Evolutionary conservation across 2,888 invertebrate species (phyloP), one percentile per base, ranked within the genome.

Genomic region (Alviniconcha strummeri): DNA sequence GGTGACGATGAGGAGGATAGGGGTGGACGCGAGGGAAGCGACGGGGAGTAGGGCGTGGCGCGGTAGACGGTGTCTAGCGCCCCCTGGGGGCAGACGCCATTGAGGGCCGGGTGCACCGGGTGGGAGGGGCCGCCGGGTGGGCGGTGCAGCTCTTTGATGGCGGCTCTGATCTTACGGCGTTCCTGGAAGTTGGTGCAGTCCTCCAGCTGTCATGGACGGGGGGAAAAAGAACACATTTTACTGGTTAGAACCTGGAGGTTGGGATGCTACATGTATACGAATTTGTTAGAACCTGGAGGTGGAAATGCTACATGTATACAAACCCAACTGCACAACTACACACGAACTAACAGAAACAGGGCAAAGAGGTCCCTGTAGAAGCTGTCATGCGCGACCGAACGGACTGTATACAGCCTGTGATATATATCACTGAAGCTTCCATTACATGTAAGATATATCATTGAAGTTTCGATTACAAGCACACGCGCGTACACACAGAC

Each of bases 131-230:
- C 15, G 75, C 56, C 0, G 15, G 60, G 36, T 11, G 64, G 71
- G n/a, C 19, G 54, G 6, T 67, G 56, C 5, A 81, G 60, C 36
- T 81, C 75, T 60, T 74, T 81, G 90, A 97, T 95, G 94, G 97
- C 96, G 91, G 96, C 96, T 93, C 97, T 95, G 93, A 97, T 96
- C 90, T 95, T 95, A 91, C 97, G 96, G 91, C 97, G 95, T 94
- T 97, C 96, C 94, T 97, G 97, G 96, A 97, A 97, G 94, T 96
- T 97, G 89, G 95, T 96, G 94, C 97, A 96, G 94, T 96, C 96
- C 94, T 97, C 96, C 94, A 97, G 95, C 97, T 97, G 89, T 52
- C 60, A 60, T 36, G 36, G 36, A 36, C 36, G 36, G 36, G 36
- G 36, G 3, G 3, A 36, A 0, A 36, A 36, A 36, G 1, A 36